Base-by-base conservation (phyloP, 2,797 vertebrate genomes). In the Esox lucius region DNA sequence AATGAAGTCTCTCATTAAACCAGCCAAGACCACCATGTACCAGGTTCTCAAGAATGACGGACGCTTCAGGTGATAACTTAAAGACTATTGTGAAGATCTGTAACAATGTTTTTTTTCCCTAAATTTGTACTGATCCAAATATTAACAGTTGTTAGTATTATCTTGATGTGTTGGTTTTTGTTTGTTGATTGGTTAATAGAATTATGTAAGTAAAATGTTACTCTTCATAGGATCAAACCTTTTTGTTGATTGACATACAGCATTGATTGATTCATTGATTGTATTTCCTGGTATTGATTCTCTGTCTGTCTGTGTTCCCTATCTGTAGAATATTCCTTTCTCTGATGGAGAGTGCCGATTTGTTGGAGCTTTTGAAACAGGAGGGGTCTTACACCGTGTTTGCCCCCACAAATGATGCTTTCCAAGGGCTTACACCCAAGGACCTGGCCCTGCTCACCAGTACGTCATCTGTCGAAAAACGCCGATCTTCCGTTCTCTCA, bases 401-500 rank as follows among this genome's bases (percentile, higher is more conserved):
- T 87, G 95, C 96, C 33, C 98, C 98, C 22, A 96, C 95, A 12
- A 97, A 99, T 0, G 95, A 97, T 0, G 96, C 97, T 4, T 99
- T 99, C 76, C 89, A 87, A 4, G 92, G 83, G 31, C 92, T 99
- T 78, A 94, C 88, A 9, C 78, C 84, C 7, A 91, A 95, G 0
- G 98, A 99, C 76, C 85, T 95, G 2, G 74, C 84, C 64, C 79
- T 96, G 78, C 86, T 99, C 39, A 96, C 91, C 82, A 87, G 97
- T 98, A 81, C 91, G 95, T 46, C 42, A 46, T 5, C 42, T 46
- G 42, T 46, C 9, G n/a, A n/a, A 11, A 11, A 11, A 46, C 3
- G 12, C 42, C 1, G 42, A 46, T 5, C 1, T 1, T 39, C 35
- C 35, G 3, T 7, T 39, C 35, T 8, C 35, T 39, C 4, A 39